These are phyloP conservation scores for Petrocephalus microphthalmus DNA, from an alignment of 2,113 vertebrate species.

Conservation along the genomic window DNA sequence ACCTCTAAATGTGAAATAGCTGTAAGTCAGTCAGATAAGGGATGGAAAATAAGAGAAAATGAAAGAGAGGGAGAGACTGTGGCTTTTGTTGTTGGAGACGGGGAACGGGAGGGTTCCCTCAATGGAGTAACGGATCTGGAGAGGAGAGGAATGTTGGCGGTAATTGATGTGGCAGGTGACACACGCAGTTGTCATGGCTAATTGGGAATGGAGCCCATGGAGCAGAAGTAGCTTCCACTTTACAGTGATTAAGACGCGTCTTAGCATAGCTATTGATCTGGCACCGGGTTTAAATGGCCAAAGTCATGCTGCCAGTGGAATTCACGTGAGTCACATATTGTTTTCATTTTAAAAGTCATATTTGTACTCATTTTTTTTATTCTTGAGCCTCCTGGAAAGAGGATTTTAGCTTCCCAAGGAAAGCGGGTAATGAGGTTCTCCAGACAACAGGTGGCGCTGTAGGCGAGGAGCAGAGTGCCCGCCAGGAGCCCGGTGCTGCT, in stretches of 20 bases:
- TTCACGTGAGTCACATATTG: not conserved
- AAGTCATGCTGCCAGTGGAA: constrained; percentile 24
- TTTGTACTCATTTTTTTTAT: not conserved
- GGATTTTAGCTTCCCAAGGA: not conserved
- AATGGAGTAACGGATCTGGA: constrained; percentile 35
- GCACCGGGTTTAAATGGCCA: constrained; percentile 42
- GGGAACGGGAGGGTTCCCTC: constrained; percentile 29
- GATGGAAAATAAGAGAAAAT: constrained; percentile 33
- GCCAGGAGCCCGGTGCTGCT: not conserved
- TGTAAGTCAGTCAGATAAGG: constrained; percentile 54
- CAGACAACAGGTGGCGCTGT: not conserved
- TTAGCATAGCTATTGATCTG: constrained; percentile 45
- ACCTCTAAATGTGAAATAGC: constrained; percentile 50
- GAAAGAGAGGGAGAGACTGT: constrained; percentile 33
- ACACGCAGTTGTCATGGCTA: not conserved
- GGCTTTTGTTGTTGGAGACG: constrained; percentile 45
- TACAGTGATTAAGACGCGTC: not conserved
- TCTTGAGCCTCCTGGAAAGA: not conserved
- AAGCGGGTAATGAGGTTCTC: not conserved
- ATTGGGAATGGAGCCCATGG: not conserved
- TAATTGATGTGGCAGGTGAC: constrained; percentile 3
- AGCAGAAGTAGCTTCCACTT: not conserved
- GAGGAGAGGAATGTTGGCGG: not conserved
- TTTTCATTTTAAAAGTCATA: not conserved
- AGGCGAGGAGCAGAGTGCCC: not conserved